Base-by-base conservation (phyloP, 2,113 vertebrate genomes). In the Alouatta palliata region DNA sequence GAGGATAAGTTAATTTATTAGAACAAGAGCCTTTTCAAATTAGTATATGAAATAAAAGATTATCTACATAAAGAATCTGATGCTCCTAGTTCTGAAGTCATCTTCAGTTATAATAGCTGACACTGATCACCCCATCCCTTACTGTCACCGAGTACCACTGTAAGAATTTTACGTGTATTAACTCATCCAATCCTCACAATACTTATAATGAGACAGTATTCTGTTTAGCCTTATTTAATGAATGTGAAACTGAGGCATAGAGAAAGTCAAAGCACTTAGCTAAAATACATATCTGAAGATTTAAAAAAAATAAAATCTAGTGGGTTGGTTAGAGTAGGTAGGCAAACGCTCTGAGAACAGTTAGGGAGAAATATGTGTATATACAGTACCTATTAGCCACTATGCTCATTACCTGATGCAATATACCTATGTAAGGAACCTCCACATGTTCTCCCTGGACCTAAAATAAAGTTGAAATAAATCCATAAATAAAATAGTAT, bases 1-100 rank as follows among this genome's bases (percentile, higher is more conserved):
- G 68, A 86, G 79, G 16, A 77, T 88, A 96, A 91, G 1, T 47
- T 94, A 90, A 75, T 95, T 95, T 87, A 94, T 97, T 92, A 70
- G 80, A 96, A 97, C 47, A 68, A 93, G 96, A 93, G 11, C 25
- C 61, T 54, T 90, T 87, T 80, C 80, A 84, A 91, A 94, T 91
- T 68, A 71, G 37, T 56, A 16, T 64, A 71, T 61, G 40, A 93
- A 94, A 82, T 91, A 88, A 37, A 93, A 76, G 19, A 68, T 47
- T 47, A 73, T 70, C 25, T 37, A 27, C 0, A 23, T 37, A 37
- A 84, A 84, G 0, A 87, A 77, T 80, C 40, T 76, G 5, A 43
- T 84, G 92, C 84, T 20, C 82, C 94, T 21, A 58, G n/a, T 77
- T 93, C 30, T 77, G 3, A 79, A 76, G 14, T 82, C 7, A 1